phyloP scores from a whole-genome alignment of 2,113 vertebrate species.

The Turdus rufiventris region DNA sequence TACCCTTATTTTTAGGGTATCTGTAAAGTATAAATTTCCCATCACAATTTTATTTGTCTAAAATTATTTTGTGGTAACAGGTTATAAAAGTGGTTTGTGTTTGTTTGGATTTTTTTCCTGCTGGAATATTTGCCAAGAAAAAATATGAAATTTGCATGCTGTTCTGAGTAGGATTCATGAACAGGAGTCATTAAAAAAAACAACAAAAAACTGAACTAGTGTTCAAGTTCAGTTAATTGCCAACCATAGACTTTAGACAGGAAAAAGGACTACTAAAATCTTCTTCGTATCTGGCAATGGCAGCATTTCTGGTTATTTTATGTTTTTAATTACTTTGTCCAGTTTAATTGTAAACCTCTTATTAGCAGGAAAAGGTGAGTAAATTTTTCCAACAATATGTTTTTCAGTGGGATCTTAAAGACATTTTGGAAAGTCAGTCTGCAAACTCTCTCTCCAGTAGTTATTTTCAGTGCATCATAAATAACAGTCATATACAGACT shows the following conservation, averaged over 20 bases:
- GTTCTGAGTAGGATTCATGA: neutral
- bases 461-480: neutral
- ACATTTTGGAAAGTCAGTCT: neutral
- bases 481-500: neutral
- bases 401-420: neutral
- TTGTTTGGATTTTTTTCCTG: neutral
- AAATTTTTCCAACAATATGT: neutral
- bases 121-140: neutral
- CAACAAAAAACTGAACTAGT: neutral
- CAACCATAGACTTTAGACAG: neutral
- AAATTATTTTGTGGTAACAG: neutral
- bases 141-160: neutral
- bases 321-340: neutral
- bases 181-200: neutral
- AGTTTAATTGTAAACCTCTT: neutral
- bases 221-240: neutral
- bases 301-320: neutral
- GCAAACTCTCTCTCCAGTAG: fast-evolving
- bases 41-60: neutral
- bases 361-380: neutral
- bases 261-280: neutral
- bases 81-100: neutral
- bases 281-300: constrained; percentile 2
- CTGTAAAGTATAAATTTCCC: neutral
- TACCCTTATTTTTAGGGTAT: neutral